These are phyloP conservation scores for Bubo scandiacus DNA, from an alignment of 2,113 vertebrate genomes.

Conservation along the genomic window DNA sequence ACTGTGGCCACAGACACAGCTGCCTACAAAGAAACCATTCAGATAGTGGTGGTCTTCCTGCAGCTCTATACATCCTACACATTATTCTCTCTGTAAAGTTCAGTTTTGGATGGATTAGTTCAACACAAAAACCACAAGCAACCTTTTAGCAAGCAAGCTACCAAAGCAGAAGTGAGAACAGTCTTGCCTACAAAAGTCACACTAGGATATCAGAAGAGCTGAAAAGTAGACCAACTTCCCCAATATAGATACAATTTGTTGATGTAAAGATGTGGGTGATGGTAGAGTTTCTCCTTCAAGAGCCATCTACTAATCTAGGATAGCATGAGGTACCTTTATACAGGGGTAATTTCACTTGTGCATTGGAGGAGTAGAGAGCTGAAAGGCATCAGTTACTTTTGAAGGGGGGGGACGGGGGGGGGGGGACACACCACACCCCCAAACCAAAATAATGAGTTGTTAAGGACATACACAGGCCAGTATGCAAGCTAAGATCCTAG, in stretches of 20 bases:
- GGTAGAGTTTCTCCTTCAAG: not conserved
- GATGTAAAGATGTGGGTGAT: not conserved
- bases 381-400: not conserved
- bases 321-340: not conserved
- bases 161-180: not conserved
- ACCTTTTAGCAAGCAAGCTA: not conserved
- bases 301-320: not conserved
- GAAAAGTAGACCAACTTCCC: not conserved
- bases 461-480: not conserved
- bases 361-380: not conserved
- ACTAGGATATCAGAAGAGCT: not conserved
- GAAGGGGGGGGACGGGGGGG: accelerated
- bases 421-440: not conserved
- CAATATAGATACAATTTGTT: not conserved
- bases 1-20: not conserved
- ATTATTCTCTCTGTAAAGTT: not conserved
- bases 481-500: not conserved
- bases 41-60: not conserved
- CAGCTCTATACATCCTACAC: not conserved
- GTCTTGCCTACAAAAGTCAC: not conserved
- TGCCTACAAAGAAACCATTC: not conserved
- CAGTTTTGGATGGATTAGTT: not conserved
- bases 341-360: not conserved
- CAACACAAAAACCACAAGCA: not conserved
- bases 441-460: not conserved